phyloP scores from a whole-genome alignment of 1,140 invertebrate species.

The Metaphire vulgaris region DNA sequence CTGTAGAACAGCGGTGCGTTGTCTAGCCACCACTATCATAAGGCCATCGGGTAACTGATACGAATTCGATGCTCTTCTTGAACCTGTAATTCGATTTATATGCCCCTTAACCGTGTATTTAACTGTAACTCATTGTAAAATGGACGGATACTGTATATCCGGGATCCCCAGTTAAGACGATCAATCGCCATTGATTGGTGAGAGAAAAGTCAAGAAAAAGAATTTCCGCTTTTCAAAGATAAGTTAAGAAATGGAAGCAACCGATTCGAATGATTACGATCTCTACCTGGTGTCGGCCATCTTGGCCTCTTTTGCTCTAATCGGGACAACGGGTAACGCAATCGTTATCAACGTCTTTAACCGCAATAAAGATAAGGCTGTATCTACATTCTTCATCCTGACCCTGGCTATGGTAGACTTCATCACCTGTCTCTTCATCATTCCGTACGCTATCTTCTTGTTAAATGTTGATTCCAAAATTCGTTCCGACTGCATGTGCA shows the following conservation, averaged over 20 bases:
- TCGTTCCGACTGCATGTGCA: slow-evolving; percentile 40
- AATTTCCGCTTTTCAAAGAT: too few relatives aligned
- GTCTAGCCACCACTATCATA: too few relatives aligned
- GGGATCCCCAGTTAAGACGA: too few relatives aligned
- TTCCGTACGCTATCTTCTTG: slow-evolving; percentile 43
- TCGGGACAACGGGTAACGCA: slow-evolving; percentile 46
- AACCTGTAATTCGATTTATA: too few relatives aligned
- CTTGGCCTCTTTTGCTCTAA: neutral
- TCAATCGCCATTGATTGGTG: too few relatives aligned
- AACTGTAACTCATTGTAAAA: too few relatives aligned
- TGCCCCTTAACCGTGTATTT: too few relatives aligned
- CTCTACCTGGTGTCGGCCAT: neutral
- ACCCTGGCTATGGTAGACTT: slow-evolving; percentile 44
- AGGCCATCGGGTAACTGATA: too few relatives aligned
- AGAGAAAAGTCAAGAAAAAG: too few relatives aligned
- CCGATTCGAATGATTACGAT: neutral
- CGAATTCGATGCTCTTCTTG: too few relatives aligned
- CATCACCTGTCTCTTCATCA: slow-evolving; percentile 43
- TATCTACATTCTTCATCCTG: slow-evolving; percentile 46
- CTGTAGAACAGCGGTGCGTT: too few relatives aligned
- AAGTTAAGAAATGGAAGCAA: neutral
- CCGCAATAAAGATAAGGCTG: slow-evolving; percentile 38
- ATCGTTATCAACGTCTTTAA: slow-evolving; percentile 49
- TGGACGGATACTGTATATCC: too few relatives aligned
- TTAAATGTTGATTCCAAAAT: slow-evolving; percentile 34